Evolutionary conservation across 2,797 vertebrate genomes (phyloP).

Genomic region (Numenius phaeopus): DNA sequence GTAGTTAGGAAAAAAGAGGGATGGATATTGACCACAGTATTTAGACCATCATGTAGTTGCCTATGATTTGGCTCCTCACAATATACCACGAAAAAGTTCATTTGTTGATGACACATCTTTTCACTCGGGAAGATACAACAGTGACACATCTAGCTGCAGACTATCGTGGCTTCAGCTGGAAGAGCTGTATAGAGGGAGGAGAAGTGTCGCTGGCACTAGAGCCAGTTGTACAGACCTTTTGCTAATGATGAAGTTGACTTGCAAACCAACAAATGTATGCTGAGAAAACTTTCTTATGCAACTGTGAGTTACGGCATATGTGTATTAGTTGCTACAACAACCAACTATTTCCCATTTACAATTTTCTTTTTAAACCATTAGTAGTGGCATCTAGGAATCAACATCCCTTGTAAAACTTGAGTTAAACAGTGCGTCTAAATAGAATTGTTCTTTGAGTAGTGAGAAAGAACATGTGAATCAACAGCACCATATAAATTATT

Average conservation of each 20-base stretch:
- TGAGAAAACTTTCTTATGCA: background rate
- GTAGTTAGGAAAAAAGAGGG: background rate
- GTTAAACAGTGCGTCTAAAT: conserved; percentile 6
- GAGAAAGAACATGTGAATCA: background rate
- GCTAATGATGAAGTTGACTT: background rate
- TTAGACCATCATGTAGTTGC: background rate
- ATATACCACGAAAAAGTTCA: background rate
- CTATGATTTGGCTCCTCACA: background rate
- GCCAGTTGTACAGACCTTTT: background rate
- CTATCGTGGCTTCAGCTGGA: background rate
- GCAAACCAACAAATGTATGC: background rate
- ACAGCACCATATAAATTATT: conserved; percentile 43
- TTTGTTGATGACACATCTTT: background rate
- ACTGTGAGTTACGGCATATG: background rate
- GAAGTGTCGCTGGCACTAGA: background rate
- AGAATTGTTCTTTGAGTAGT: conserved; percentile 21
- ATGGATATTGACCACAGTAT: background rate
- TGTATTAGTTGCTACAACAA: background rate
- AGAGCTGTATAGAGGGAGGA: background rate
- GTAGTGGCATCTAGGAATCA: background rate
- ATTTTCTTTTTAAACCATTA: conserved; percentile 6
- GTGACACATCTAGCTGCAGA: background rate
- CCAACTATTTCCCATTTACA: background rate
- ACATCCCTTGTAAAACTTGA: conserved; percentile 18
- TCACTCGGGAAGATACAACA: background rate